phyloP scores from a whole-genome alignment of 2,113 vertebrate species.

The Microtus richardsoni region DNA sequence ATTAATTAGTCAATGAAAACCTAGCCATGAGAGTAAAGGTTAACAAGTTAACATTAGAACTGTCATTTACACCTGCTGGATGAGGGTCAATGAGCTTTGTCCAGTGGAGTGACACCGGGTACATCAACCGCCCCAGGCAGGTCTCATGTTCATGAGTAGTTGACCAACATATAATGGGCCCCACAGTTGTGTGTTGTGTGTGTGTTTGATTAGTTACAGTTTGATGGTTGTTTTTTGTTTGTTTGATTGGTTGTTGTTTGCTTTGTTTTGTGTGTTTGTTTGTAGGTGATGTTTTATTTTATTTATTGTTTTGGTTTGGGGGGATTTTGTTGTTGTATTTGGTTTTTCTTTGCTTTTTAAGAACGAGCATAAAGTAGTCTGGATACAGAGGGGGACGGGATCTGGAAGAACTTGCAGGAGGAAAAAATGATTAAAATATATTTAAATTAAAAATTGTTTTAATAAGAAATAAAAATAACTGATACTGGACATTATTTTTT shows the following conservation, averaged over 20 bases:
- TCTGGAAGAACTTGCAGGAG: not conserved
- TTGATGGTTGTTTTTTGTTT: not conserved
- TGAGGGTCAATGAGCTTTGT: not conserved
- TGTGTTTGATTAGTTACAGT: not conserved
- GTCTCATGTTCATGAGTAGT: not conserved
- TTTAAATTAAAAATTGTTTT: not conserved
- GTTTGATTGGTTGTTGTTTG: not conserved
- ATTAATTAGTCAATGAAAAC: not conserved
- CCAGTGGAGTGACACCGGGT: not conserved
- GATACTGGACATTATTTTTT: not conserved
- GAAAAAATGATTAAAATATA: not conserved
- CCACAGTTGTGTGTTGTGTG: not conserved
- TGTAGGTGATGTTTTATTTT: not conserved
- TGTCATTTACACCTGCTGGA: not conserved
- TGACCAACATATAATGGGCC: not conserved
- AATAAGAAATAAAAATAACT: not conserved
- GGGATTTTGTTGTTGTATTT: not conserved
- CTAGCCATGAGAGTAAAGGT: not conserved
- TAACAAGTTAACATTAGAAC: not conserved
- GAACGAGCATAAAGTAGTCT: not conserved
- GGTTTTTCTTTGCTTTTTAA: not conserved
- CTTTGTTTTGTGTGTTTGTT: not conserved
- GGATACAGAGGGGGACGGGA: not conserved
- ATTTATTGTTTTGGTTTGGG: not conserved
- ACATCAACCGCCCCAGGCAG: not conserved